Base-by-base conservation (phyloP, 1,140 invertebrate genomes). In the Caenorhabditis tropicalis region DNA sequence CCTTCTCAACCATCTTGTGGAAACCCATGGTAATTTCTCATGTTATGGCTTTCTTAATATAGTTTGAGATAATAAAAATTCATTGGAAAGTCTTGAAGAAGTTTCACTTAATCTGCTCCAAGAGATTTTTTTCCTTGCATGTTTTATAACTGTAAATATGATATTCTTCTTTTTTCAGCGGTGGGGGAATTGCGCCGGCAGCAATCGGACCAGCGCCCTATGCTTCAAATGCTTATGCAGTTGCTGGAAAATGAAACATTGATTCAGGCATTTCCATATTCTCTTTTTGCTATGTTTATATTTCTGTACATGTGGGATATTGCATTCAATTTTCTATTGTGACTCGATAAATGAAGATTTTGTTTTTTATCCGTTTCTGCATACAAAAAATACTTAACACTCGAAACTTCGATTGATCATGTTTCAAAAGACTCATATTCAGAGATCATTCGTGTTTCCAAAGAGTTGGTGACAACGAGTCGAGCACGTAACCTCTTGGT, bases 191-290 rank as follows among this genome's bases (percentile, higher is more conserved):
- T 15, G 65, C 15, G 9, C 65, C 65, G 43, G 12, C 33, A 24
- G 29, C 58, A 33, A 19, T 65, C 15, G 58, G 58, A 3, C 58
- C 58, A 65, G 58, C 31, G 16, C 12, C 29, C 12, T 65, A 65
- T 65, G 27, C 10, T 58, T 12, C 33, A 39, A 43, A 43, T 24
- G 33, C 19, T 74, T 74, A 74, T 46, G n/a, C 65, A 21, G 36
- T 74, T 46, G 36, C 65, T 74, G 65, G 65, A 74, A 74, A 43
- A 15, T 74, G 43, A 36, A 74, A n/a, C 6, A 24, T 46, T 74
- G 3, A 29, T 29, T 74, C 15, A 74, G 43, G 1, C 43, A 3
- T 15, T 74, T 12, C 65, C 65, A 21, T 43, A 21, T 46, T 33
- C 15, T 24, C 2, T 74, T 10, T 43, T 74, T 24, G 36, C 21